phyloP scores from a whole-genome alignment of 2,113 vertebrate species.

The Diphyllodes magnificus region DNA sequence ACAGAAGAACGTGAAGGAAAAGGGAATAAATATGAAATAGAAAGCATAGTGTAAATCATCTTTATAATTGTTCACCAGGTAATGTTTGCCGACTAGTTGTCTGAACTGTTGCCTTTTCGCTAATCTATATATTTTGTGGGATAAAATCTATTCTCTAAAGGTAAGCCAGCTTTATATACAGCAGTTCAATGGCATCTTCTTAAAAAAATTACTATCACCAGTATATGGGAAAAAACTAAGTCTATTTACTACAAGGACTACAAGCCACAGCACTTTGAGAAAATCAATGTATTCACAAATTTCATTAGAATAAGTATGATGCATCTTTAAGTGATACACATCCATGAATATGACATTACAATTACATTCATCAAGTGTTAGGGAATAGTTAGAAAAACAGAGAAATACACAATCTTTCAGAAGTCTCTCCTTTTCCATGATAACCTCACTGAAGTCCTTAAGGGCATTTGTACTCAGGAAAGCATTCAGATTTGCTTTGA shows the following conservation, averaged over 20 bases:
- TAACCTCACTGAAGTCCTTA: not conserved
- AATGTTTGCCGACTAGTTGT: not conserved
- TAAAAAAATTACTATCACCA: not conserved
- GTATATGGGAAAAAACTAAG: not conserved
- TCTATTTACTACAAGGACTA: not conserved
- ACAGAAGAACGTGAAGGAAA: not conserved
- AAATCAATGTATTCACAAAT: not conserved
- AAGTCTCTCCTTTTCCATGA: not conserved
- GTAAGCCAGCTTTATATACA: not conserved
- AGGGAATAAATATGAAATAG: not conserved
- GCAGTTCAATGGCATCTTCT: not conserved
- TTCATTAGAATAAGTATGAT: not conserved
- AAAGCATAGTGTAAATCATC: not conserved
- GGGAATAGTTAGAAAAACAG: not conserved
- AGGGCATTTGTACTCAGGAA: not conserved
- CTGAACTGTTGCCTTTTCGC: not conserved
- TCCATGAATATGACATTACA: not conserved
- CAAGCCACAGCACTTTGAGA: not conserved
- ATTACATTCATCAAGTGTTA: not conserved
- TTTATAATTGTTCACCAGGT: not conserved
- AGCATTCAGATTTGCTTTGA: not conserved
- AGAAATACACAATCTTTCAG: not conserved
- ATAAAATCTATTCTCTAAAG: not conserved
- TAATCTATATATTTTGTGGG: not conserved
- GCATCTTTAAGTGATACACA: not conserved